These are phyloP conservation scores for Drosophila novamexicana DNA, from an alignment of 1,140 invertebrate genomes.

Conservation along the genomic window DNA sequence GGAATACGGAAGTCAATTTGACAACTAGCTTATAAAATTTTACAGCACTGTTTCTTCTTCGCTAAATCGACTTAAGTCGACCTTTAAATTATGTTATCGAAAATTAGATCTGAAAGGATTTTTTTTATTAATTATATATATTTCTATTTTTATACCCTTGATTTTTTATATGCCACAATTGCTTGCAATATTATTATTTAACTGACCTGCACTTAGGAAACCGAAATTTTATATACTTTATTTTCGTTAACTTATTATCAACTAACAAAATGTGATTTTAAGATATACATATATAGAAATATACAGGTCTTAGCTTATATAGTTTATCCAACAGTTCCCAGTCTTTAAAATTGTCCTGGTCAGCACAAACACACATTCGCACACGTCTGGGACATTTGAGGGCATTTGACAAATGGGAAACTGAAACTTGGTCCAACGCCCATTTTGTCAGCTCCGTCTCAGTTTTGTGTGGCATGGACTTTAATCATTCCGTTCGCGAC, in stretches of 20 bases:
- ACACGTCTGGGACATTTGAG: neutral
- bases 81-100: neutral
- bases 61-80: neutral
- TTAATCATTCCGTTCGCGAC: constrained; percentile 61
- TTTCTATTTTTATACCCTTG: too few relatives aligned
- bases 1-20: neutral
- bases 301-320: too few relatives aligned
- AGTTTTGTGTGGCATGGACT: constrained; percentile 2
- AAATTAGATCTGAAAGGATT: too few relatives aligned
- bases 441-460: constrained; percentile 16
- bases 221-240: too few relatives aligned
- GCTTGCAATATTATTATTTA: too few relatives aligned
- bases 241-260: too few relatives aligned
- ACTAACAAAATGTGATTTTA: too few relatives aligned
- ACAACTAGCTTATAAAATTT: neutral
- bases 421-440: constrained; percentile 18
- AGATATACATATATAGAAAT: too few relatives aligned
- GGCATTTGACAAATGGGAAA: constrained; percentile 10
- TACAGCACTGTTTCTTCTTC: neutral
- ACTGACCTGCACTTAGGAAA: too few relatives aligned
- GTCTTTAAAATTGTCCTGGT: neutral
- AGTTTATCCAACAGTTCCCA: neutral
- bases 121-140: too few relatives aligned
- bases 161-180: too few relatives aligned
- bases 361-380: neutral